Conservation (phyloP, 2,888 invertebrate genomes). For the Mesodorylaimus sp. region DNA sequence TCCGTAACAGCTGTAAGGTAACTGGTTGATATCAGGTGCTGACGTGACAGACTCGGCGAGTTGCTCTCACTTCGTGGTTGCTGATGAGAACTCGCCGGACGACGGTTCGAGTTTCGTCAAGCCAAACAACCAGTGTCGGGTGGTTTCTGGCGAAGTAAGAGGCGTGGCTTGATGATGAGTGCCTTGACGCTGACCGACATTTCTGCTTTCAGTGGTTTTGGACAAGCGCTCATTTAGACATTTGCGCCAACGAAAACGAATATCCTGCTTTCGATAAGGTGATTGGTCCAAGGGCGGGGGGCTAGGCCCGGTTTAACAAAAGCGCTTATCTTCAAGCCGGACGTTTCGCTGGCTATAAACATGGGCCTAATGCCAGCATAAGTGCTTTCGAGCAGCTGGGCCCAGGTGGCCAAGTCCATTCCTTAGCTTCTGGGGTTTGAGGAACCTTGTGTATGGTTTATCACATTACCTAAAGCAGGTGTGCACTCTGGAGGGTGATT, state of each 20-base stretch:
- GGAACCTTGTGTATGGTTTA: too few relatives aligned
- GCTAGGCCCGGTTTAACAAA: background rate
- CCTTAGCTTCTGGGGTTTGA: too few relatives aligned
- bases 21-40: constrained; percentile 5
- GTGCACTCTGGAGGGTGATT: too few relatives aligned
- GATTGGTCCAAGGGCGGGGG: too few relatives aligned
- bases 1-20: constrained; percentile 17
- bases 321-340: background rate
- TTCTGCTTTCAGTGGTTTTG: constrained; percentile 66
- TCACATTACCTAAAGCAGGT: too few relatives aligned
- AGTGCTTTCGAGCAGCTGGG: background rate
- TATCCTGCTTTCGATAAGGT: constrained; percentile 47
- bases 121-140: background rate
- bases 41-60: constrained; percentile 50
- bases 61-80: constrained; percentile 67
- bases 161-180: background rate
- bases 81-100: constrained; percentile 25
- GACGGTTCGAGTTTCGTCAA: constrained; percentile 3
- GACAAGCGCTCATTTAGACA: constrained; percentile 89
- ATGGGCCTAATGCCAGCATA: background rate
- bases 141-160: constrained; percentile 6
- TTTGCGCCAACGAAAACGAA: constrained; percentile 70
- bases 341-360: background rate
- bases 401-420: too few relatives aligned
- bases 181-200: background rate